Evolutionary conservation across 1,140 invertebrate species (phyloP).

Genomic region (Drosophila rhopaloa): DNA sequence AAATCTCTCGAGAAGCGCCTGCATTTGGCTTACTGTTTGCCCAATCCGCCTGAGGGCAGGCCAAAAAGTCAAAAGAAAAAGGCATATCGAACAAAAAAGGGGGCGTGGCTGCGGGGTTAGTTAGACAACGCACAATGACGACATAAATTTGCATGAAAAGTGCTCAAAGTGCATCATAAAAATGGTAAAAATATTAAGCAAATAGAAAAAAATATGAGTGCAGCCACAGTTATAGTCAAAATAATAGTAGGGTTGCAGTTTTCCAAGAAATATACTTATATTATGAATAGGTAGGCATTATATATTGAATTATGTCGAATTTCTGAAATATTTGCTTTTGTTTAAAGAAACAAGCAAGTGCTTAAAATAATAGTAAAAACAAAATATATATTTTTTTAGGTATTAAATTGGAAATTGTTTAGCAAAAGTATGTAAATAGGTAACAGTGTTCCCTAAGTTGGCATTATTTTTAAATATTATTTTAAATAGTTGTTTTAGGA

Average conservation of each 20-base stretch:
- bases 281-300: background rate
- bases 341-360: background rate
- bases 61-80: slow-evolving; percentile 14
- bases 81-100: slow-evolving; percentile 11
- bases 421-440: too few relatives aligned
- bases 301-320: background rate
- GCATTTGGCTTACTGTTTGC: slow-evolving; percentile 56
- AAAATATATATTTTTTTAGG: too few relatives aligned
- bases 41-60: slow-evolving; percentile 23
- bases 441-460: too few relatives aligned
- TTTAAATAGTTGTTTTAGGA: too few relatives aligned
- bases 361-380: too few relatives aligned
- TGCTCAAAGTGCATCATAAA: slow-evolving; percentile 43
- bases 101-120: slow-evolving; percentile 26
- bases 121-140: slow-evolving; percentile 63
- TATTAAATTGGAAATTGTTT: too few relatives aligned
- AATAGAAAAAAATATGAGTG: slow-evolving; percentile 50
- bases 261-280: background rate
- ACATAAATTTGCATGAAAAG: slow-evolving; percentile 67
- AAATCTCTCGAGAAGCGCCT: slow-evolving; percentile 39
- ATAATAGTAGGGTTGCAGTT: background rate
- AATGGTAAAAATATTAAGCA: slow-evolving; percentile 54
- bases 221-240: slow-evolving; percentile 1
- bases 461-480: too few relatives aligned
- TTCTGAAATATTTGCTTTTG: background rate